Evolutionary conservation across 2,113 vertebrate species (phyloP), one percentile per base, ranked within the genome.

Genomic region (Lepisosteus oculatus): DNA sequence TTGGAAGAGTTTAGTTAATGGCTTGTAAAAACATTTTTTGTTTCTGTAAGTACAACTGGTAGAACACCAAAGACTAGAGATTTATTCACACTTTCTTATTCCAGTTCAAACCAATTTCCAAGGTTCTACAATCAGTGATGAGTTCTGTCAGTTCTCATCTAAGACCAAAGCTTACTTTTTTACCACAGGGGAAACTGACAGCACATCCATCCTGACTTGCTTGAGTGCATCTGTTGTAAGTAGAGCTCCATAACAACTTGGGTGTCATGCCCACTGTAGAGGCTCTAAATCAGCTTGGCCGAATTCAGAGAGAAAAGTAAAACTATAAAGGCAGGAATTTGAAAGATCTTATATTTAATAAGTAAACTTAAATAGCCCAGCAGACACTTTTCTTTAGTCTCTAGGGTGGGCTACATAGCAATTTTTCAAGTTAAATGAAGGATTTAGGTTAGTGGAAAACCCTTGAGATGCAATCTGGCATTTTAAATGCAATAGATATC

Each of bases 191-290:
- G 81, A 83, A 86, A 69, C 74, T 61, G 86, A 90, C 88, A 86
- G 78, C 74, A 71, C 86, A 91, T 93, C 88, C 83, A 88, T 93
- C 88, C 90, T 91, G 76, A 78, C 89, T 90, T 89, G 81, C 84
- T 84, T 78, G 83, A 84, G 67, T 74, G 81, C 64, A n/a, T 76
- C 57, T 56, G 77, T 79, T 87, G 85, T 83, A 90, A 85, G 79
- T 72, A 77, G 65, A 83, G 75, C 77, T 67, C 85, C 76, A 72
- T 77, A 81, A 80, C 80, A 78, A 69, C 81, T 77, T 82, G 86
- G 79, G 83, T 86, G 88, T 88, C 90, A 82, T 85, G 72, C 65
- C 78, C 72, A 79, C 75, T 81, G 74, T 81, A 81, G 82, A 83
- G 90, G 82, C 67, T 57, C 65, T 82, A 66, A 56, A 70, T 65